A percentile compares a stretch with the other conserved stretches of the same genome.
phyloP scores from a whole-genome alignment of 2,888 invertebrate species.

The Synergus umbraculus region DNA sequence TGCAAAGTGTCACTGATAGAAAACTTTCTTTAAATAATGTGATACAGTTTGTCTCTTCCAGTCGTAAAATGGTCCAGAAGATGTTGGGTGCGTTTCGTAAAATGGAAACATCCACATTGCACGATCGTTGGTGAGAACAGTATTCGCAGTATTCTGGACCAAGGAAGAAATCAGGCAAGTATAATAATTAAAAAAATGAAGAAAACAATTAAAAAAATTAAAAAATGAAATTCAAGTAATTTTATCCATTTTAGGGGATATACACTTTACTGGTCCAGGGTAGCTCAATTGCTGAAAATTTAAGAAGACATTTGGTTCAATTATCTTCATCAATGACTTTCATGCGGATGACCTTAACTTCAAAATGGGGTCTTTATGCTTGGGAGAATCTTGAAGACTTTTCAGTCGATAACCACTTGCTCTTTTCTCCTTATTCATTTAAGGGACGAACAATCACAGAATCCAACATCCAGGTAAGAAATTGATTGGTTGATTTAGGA shows the following conservation, averaged over 20 bases:
- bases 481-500: not conserved
- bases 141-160: slow-evolving; percentile 70
- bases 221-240: not conserved
- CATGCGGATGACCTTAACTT: slow-evolving; percentile 83
- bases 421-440: slow-evolving; percentile 82
- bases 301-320: slow-evolving; percentile 65
- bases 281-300: slow-evolving; percentile 64
- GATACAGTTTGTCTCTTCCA: slow-evolving; percentile 55
- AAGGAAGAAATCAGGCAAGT: slow-evolving; percentile 72
- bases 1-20: not conserved
- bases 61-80: slow-evolving; percentile 68
- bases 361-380: slow-evolving; percentile 88
- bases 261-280: slow-evolving; percentile 72
- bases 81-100: slow-evolving; percentile 69
- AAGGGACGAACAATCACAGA: slow-evolving; percentile 86
- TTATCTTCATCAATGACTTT: slow-evolving; percentile 78
- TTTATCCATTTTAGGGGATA: slow-evolving; percentile 64
- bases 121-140: slow-evolving; percentile 68
- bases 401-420: slow-evolving; percentile 84
- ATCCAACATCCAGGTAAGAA: slow-evolving; percentile 84
- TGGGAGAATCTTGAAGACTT: slow-evolving; percentile 83
- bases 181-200: slow-evolving; percentile 1
- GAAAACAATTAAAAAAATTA: not conserved
- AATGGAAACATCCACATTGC: slow-evolving; percentile 71
- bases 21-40: slow-evolving; percentile 32